Conservation (phyloP, 2,797 vertebrate genomes). For the Bradypodion pumilum region DNA sequence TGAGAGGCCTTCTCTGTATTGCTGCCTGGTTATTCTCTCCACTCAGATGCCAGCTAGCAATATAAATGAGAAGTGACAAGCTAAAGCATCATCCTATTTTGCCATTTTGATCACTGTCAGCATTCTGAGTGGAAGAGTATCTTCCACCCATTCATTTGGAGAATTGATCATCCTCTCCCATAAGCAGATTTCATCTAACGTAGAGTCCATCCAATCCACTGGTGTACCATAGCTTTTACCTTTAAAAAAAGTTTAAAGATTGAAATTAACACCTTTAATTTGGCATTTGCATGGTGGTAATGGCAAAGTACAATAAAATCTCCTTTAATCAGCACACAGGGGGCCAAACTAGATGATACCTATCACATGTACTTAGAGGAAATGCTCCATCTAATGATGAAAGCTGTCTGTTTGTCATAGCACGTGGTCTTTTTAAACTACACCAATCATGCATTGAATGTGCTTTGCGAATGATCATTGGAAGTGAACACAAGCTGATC, state of each 20-base stretch:
- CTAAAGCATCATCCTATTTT: conserved; percentile 66
- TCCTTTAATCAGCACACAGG: not conserved
- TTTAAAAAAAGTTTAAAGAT: conserved; percentile 61
- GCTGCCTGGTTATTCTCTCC: conserved; percentile 6
- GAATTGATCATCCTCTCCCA: conserved; percentile 90
- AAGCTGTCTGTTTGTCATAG: too few relatives aligned
- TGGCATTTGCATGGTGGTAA: not conserved
- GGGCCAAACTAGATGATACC: too few relatives aligned
- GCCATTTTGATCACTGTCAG: conserved; percentile 83
- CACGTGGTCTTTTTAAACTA: too few relatives aligned
- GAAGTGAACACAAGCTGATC: too few relatives aligned
- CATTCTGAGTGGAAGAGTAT: conserved; percentile 87
- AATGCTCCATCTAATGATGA: too few relatives aligned
- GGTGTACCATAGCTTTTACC: conserved; percentile 88
- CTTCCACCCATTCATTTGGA: conserved; percentile 88
- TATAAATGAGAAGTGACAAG: conserved; percentile 12
- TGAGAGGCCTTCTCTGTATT: not conserved
- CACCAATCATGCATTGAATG: too few relatives aligned
- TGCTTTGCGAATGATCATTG: too few relatives aligned
- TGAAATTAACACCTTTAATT: not conserved
- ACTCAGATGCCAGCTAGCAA: not conserved
- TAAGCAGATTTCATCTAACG: conserved; percentile 80
- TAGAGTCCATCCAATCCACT: conserved; percentile 96
- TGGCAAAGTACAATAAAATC: not conserved
- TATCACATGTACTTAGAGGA: too few relatives aligned